phyloP scores from a whole-genome alignment of 2,888 invertebrate genomes.

The Phlogophora meticulosa region DNA sequence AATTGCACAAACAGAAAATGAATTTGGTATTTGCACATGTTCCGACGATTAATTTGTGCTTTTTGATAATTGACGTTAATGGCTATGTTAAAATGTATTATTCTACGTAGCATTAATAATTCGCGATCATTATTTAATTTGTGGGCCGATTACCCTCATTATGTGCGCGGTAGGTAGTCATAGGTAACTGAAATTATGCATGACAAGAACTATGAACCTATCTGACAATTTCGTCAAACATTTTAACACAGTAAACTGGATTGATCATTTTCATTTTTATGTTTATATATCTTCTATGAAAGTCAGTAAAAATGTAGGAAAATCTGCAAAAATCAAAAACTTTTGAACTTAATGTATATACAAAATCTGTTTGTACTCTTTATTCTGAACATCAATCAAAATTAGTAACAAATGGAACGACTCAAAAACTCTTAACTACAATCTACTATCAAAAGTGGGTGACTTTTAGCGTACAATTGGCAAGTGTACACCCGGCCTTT shows the following conservation, averaged over 20 bases:
- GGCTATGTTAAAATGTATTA: conserved; percentile 16
- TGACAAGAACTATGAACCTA: conserved; percentile 3
- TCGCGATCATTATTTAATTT: conserved; percentile 18
- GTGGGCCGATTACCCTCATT: conserved; percentile 42
- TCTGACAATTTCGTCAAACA: conserved; percentile 24
- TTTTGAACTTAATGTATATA: no score
- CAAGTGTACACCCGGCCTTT: conserved; percentile 73
- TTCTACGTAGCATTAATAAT: conserved; percentile 34
- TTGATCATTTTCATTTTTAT: not conserved
- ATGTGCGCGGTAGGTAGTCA: conserved; percentile 12
- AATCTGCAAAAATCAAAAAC: no score
- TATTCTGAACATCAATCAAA: conserved; percentile 11
- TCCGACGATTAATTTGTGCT: conserved; percentile 8
- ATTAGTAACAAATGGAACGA: conserved; percentile 12
- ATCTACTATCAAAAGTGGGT: conserved; percentile 30
- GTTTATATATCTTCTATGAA: not conserved
- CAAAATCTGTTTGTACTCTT: no score
- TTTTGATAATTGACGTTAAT: conserved; percentile 20
- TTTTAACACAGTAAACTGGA: conserved; percentile 13
- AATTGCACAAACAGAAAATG: not conserved
- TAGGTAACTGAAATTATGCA: conserved; percentile 47
- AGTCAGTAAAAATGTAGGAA: not conserved
- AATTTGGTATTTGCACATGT: conserved; percentile 9
- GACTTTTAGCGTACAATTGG: conserved; percentile 47
- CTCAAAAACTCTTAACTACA: conserved; percentile 22